phyloP scores from a whole-genome alignment of 2,113 vertebrate species.

The Zonotrichia leucophrys region DNA sequence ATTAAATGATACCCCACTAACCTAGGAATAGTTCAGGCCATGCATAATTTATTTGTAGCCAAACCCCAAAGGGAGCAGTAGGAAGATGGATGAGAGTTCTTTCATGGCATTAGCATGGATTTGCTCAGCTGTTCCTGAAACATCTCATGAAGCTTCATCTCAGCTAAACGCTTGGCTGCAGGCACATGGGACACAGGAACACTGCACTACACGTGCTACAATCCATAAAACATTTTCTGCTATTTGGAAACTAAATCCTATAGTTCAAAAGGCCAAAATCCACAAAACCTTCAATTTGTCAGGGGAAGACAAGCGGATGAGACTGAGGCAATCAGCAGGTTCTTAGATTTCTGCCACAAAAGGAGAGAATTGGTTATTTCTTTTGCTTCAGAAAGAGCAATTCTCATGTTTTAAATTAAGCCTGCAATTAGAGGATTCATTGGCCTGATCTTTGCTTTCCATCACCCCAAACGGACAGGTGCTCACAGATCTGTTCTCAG shows the following conservation, averaged over 20 bases:
- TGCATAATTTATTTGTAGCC: background rate
- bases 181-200: background rate
- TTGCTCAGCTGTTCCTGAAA: conserved; percentile 5
- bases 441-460: background rate
- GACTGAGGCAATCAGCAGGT: background rate
- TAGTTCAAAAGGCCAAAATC: conserved; percentile 1
- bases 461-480: background rate
- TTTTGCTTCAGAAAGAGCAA: background rate
- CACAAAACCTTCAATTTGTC: background rate
- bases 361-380: background rate
- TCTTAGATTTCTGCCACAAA: background rate
- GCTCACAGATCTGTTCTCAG: background rate
- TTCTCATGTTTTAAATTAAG: background rate
- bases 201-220: background rate
- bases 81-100: background rate
- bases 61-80: background rate
- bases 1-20: background rate
- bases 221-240: background rate
- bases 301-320: background rate
- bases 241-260: conserved; percentile 27
- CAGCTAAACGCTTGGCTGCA: background rate
- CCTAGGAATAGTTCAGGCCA: background rate
- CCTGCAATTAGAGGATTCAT: background rate
- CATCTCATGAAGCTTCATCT: background rate
- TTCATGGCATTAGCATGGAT: conserved; percentile 19